Conservation (phyloP, 2,113 vertebrate species). For the Melanocharis versteri region DNA sequence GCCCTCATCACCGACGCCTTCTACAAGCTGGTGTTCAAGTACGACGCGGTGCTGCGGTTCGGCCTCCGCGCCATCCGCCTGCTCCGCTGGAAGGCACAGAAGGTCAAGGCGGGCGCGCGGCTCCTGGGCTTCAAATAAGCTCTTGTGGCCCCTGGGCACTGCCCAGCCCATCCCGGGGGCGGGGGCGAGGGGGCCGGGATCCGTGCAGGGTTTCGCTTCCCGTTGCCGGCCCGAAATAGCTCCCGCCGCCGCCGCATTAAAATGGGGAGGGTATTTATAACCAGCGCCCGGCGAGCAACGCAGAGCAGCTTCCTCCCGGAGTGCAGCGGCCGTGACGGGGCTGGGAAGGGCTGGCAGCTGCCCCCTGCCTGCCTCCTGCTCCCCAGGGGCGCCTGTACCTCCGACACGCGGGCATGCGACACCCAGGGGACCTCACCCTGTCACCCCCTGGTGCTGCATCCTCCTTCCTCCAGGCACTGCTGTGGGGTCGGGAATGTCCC, state of each 20-base stretch:
- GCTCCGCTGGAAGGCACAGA: slow-evolving; percentile 43
- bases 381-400: background rate
- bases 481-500: background rate
- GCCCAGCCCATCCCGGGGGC: background rate
- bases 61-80: slow-evolving; percentile 47
- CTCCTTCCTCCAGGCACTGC: background rate
- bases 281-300: background rate
- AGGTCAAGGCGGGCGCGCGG: background rate
- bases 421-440: background rate
- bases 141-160: background rate
- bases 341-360: slow-evolving; percentile 31
- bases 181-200: background rate
- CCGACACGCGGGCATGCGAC: accelerated
- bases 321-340: background rate
- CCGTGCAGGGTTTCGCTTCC: slow-evolving; percentile 27
- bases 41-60: slow-evolving; percentile 37
- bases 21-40: slow-evolving; percentile 44
- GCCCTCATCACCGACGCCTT: slow-evolving; percentile 14
- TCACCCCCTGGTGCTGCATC: no score
- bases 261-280: slow-evolving; percentile 49
- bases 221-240: slow-evolving; percentile 5
- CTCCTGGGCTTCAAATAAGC: slow-evolving; percentile 43
- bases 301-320: slow-evolving; percentile 24
- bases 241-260: background rate
- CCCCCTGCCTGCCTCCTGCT: background rate